Conservation (phyloP, 2,888 invertebrate genomes). For the Embidobia sp. region DNA sequence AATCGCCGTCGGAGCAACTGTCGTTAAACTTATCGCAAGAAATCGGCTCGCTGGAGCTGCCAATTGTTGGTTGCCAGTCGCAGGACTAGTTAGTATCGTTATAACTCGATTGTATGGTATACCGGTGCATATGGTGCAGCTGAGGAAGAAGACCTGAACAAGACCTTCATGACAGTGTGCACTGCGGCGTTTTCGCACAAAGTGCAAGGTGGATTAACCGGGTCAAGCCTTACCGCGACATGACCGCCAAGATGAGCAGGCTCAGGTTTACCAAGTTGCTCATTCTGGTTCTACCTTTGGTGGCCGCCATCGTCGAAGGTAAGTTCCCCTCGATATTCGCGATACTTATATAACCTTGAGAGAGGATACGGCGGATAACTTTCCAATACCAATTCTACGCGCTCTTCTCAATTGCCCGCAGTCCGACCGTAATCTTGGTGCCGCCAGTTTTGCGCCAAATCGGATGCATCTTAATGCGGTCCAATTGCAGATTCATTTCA, state of each 20-base stretch:
- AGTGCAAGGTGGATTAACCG: constrained; percentile 62
- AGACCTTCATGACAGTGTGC: constrained; percentile 62
- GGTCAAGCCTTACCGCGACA: constrained; percentile 19
- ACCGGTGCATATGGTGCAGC: constrained; percentile 59
- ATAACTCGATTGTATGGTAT: constrained; percentile 12
- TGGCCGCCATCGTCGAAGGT: constrained; percentile 54
- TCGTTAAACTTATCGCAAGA: no score
- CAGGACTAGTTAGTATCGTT: no score
- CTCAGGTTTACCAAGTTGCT: constrained; percentile 65
- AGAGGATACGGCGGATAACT: no score
- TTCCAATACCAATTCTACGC: no score
- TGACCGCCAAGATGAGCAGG: constrained; percentile 60
- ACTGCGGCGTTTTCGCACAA: constrained; percentile 36
- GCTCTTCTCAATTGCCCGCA: no score
- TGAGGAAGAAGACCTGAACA: constrained; percentile 35
- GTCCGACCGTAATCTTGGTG: no score
- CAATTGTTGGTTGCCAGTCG: no score
- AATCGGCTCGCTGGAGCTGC: no score
- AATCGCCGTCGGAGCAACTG: no score
- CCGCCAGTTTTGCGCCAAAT: no score
- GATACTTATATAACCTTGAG: constrained; percentile 32
- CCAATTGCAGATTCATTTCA: no score
- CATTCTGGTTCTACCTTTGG: constrained; percentile 49
- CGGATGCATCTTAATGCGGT: no score
- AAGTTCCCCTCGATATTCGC: constrained; percentile 36